Percentiles rank a stretch among this genome's conserved stretches.
Evolutionary conservation across 2,113 vertebrate species (phyloP).

Genomic region (Colinus virginianus): DNA sequence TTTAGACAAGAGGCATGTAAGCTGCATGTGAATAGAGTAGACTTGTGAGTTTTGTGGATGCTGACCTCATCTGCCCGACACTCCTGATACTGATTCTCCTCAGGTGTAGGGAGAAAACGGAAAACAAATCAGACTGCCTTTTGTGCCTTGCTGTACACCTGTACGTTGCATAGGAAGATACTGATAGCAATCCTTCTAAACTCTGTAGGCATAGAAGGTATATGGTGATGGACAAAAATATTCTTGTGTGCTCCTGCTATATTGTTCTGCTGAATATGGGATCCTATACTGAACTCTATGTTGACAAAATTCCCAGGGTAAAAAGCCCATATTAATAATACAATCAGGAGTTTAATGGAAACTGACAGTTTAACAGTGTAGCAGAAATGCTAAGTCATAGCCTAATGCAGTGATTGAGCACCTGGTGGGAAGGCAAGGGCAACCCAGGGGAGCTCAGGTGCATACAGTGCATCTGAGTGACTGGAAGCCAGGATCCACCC

Average conservation of each 20-base stretch:
- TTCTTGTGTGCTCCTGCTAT: background rate
- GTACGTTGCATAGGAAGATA: background rate
- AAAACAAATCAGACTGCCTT: background rate
- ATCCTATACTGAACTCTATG: background rate
- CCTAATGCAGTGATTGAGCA: too few species aligned
- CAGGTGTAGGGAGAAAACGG: background rate
- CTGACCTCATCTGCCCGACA: background rate
- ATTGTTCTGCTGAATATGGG: background rate
- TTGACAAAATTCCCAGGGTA: background rate
- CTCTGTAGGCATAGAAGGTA: background rate
- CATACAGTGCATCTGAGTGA: too few species aligned
- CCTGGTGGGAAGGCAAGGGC: too few species aligned
- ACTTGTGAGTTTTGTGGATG: background rate
- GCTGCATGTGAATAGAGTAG: background rate
- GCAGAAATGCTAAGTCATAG: background rate
- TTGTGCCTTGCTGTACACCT: background rate
- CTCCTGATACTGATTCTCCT: background rate
- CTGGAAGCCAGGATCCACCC: too few species aligned
- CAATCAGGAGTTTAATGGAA: background rate
- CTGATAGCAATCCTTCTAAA: background rate
- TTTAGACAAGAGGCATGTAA: background rate
- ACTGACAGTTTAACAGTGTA: background rate
- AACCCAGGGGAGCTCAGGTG: too few species aligned
- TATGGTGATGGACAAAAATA: background rate
- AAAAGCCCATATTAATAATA: background rate